These are phyloP conservation scores for Arrhamphus sclerolepis DNA, from an alignment of 2,797 vertebrate genomes.

Conservation along the genomic window DNA sequence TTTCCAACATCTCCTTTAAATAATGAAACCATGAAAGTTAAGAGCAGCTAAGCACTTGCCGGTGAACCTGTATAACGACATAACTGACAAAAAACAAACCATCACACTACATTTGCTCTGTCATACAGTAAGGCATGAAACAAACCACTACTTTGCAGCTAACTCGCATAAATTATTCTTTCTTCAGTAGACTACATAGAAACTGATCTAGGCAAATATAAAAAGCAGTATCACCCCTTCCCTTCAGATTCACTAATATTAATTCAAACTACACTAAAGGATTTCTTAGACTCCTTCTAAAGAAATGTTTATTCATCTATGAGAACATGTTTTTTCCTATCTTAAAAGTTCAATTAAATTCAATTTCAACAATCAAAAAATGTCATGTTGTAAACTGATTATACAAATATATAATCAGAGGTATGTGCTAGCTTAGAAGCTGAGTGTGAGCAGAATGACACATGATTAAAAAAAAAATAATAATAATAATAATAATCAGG, in stretches of 20 bases:
- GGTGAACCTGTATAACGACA: constrained; percentile 17
- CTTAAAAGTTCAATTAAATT: constrained; percentile 14
- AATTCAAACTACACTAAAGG: constrained; percentile 6
- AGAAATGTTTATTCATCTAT: background rate
- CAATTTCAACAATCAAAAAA: constrained; percentile 14
- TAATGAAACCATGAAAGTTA: constrained; percentile 46
- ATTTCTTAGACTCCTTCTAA: background rate
- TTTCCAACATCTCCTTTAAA: background rate
- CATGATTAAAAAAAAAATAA: background rate
- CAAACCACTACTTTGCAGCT: constrained; percentile 13
- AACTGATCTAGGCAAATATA: constrained; percentile 5
- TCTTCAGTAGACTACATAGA: too few relatives aligned
- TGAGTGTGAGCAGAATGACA: background rate
- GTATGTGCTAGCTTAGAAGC: constrained; percentile 17
- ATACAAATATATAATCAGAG: constrained; percentile 28
- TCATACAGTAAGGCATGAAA: constrained; percentile 42
- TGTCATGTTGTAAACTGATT: constrained; percentile 29
- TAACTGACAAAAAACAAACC: constrained; percentile 16
- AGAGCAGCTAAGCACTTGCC: constrained; percentile 42
- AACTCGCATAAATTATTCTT: background rate
- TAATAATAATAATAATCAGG: too few relatives aligned
- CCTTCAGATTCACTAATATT: constrained; percentile 4
- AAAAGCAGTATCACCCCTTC: constrained; percentile 6
- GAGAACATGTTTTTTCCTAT: background rate
- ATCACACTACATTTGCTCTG: constrained; percentile 8